Evolutionary conservation across 2,113 vertebrate genomes (phyloP), one percentile per base, ranked within the genome.

Genomic region (Mus spicilegus): DNA sequence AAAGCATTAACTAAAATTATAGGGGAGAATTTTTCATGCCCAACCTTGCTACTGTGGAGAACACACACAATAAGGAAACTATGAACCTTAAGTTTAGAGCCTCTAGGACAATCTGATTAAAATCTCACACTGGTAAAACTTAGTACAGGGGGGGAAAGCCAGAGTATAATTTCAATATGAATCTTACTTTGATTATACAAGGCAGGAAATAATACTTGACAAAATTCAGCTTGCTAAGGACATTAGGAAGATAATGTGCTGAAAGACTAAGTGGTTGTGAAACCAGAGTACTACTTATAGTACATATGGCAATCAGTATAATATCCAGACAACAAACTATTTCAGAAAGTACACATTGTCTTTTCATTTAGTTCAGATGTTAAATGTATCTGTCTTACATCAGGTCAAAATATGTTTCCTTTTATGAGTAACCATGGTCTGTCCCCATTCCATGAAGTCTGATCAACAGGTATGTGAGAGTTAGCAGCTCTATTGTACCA

Each of bases 51-150:
- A 65, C 56, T 89, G 24, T 56, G 20, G 39, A 81, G 17, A 14
- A 86, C 2, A 33, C 22, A 86, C 2, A 33, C 22, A 49, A 19
- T 65, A 14, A 77, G 13, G 8, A 92, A 96, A 94, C 75, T 65
- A 78, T 56, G 28, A 94, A 77, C 78, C 69, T 90, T 58, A 39
- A n/a, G 73, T 95, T 94, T 63, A 65, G 30, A n/a, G 81, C 28
- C n/a, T 94, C 46, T 73, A 26, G 88, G 61, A 87, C 58, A 30
- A 95, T 28, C 4, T 72, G 67, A 26, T 93, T 80, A 22, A 92
- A 93, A 22, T n/a, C 28, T 92, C 69, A 82, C 26, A 63, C 36
- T 90, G 85, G 30, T n/a, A 72, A 91, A 91, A 95, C 36, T 96
- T 87, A 86, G 87, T 82, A 61, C 54, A 6, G 16, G 94, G 11